These are phyloP conservation scores for Tenodera sinensis DNA, from an alignment of 2,888 invertebrate species.

Conservation along the genomic window DNA sequence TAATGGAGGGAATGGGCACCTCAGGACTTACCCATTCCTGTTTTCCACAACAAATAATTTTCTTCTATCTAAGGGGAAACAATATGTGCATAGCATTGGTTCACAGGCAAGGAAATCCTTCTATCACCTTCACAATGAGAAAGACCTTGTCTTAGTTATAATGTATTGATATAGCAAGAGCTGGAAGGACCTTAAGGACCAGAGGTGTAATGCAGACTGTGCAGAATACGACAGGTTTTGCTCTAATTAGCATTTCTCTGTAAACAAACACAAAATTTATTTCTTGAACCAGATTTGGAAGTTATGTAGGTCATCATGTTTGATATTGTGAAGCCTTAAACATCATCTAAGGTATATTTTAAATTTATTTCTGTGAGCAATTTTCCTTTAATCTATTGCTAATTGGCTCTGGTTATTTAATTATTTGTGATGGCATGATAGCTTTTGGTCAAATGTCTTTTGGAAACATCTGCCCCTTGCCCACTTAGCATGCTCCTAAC, in stretches of 20 bases:
- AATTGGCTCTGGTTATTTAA: too few species aligned
- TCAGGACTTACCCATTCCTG: too few species aligned
- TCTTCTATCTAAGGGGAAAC: conserved; percentile 83
- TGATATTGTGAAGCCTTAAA: too few species aligned
- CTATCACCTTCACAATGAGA: conserved; percentile 95
- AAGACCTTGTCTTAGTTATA: conserved; percentile 90
- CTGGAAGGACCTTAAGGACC: conserved; percentile 95
- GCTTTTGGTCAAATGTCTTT: too few species aligned
- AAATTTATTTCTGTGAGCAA: too few species aligned
- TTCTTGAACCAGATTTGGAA: not conserved
- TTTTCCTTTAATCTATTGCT: too few species aligned
- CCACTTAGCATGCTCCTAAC: too few species aligned
- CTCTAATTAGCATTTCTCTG: not conserved
- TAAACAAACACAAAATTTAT: not conserved
- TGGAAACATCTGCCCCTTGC: too few species aligned
- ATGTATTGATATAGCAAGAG: conserved; percentile 98
- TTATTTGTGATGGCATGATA: too few species aligned
- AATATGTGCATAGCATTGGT: conserved; percentile 98
- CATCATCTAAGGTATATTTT: too few species aligned
- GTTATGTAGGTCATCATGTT: not conserved
- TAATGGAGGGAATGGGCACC: too few species aligned
- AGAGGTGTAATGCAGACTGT: conserved; percentile 94
- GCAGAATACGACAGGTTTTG: conserved; percentile 88
- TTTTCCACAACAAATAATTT: conserved; percentile 77
- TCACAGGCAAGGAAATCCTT: conserved; percentile 96